These are phyloP conservation scores for Cerceris rybyensis DNA, from an alignment of 2,888 invertebrate genomes.

Conservation along the genomic window DNA sequence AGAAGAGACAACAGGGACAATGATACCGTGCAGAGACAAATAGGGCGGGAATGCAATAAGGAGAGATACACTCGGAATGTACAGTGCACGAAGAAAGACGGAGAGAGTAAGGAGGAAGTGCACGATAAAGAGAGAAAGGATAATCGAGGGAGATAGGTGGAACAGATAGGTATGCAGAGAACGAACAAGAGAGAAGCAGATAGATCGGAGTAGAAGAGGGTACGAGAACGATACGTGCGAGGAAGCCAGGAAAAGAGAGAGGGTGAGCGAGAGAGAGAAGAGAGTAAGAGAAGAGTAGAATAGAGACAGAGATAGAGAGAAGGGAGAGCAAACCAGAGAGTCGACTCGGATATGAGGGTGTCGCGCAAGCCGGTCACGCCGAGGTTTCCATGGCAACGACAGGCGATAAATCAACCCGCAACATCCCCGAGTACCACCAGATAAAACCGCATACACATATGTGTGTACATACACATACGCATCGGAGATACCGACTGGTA, in stretches of 20 bases:
- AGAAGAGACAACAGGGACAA: slow-evolving; percentile 41
- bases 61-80: slow-evolving; percentile 48
- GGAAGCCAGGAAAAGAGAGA: slow-evolving; percentile 13
- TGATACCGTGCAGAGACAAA: slow-evolving; percentile 55
- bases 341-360: slow-evolving; percentile 80
- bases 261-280: slow-evolving; percentile 26
- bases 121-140: slow-evolving; percentile 1
- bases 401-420: slow-evolving; percentile 81
- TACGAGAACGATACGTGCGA: not conserved
- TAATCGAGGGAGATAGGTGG: slow-evolving; percentile 33
- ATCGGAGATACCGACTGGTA: slow-evolving; percentile 66
- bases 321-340: slow-evolving; percentile 67
- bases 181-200: slow-evolving; percentile 24
- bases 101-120: slow-evolving; percentile 1
- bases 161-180: slow-evolving; percentile 31
- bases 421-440: slow-evolving; percentile 79
- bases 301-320: slow-evolving; percentile 34
- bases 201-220: slow-evolving; percentile 4
- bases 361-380: slow-evolving; percentile 81
- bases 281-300: slow-evolving; percentile 37
- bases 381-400: slow-evolving; percentile 80
- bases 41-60: slow-evolving; percentile 54
- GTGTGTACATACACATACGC: slow-evolving; percentile 57
- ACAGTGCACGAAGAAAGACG: slow-evolving; percentile 35
- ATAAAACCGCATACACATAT: slow-evolving; percentile 78